Conservation (phyloP, 2,797 vertebrate species). For the Amblyraja radiata region DNA sequence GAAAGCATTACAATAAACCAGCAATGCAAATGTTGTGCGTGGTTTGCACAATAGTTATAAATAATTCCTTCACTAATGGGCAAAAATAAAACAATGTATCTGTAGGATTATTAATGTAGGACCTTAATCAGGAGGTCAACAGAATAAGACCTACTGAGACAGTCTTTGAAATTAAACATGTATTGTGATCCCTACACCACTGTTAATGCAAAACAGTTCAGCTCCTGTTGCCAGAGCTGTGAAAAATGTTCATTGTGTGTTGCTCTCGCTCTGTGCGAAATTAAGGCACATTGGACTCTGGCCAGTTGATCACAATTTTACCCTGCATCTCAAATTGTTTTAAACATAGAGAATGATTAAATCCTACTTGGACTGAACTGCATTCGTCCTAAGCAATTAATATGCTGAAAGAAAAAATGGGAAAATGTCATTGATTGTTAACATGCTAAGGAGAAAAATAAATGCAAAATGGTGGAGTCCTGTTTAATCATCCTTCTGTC, state of each 20-base stretch:
- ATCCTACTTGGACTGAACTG: not conserved
- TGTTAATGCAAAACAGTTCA: no score
- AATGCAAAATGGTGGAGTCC: conserved; percentile 1
- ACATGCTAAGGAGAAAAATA: not conserved
- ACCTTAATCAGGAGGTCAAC: not conserved
- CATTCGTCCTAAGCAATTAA: conserved; percentile 15
- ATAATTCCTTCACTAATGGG: no score
- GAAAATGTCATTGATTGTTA: not conserved
- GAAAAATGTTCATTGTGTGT: not conserved
- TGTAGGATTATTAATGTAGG: not conserved
- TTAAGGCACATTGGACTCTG: not conserved
- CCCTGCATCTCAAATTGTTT: not conserved
- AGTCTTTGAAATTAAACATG: not conserved
- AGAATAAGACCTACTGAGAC: not conserved
- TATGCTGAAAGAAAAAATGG: not conserved
- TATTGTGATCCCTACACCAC: no score
- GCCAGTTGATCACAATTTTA: not conserved
- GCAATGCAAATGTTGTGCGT: no score
- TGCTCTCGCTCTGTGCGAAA: not conserved
- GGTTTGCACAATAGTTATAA: no score
- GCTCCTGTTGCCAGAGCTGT: not conserved
- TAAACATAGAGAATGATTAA: not conserved
- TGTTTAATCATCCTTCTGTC: conserved; percentile 30
- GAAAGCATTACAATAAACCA: no score
- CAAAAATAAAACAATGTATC: no score